phyloP scores from a whole-genome alignment of 2,797 vertebrate genomes.

The Otolemur crassicaudatus region DNA sequence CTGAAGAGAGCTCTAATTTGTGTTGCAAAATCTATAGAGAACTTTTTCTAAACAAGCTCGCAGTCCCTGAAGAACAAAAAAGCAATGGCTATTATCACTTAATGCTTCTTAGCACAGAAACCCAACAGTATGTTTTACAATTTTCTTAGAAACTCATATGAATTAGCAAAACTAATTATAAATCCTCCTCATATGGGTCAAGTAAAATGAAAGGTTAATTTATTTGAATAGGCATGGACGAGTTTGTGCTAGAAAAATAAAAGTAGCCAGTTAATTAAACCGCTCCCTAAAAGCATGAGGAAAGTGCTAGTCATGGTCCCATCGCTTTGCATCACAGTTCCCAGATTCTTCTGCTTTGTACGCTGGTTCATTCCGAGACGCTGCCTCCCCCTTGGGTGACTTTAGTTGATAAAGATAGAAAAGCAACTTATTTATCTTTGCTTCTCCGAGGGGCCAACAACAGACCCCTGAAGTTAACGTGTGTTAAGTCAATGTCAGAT shows the following conservation, averaged over 20 bases:
- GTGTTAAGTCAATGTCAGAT: not conserved
- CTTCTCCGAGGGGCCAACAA: not conserved
- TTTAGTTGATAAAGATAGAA: not conserved
- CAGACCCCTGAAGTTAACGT: not conserved
- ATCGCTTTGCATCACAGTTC: not conserved
- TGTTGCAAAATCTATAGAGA: not conserved
- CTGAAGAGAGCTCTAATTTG: not conserved
- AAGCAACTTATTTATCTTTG: not conserved
- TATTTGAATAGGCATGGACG: not conserved
- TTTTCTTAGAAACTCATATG: not conserved
- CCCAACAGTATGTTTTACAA: not conserved
- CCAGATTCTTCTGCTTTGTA: not conserved
- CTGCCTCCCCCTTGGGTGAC: not conserved
- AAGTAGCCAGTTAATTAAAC: not conserved
- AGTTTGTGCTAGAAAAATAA: constrained; percentile 3
- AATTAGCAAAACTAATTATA: constrained; percentile 17
- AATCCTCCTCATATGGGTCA: not conserved
- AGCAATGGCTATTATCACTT: not conserved
- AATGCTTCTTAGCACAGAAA: not conserved
- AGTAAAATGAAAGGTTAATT: not conserved
- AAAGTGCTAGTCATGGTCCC: not conserved
- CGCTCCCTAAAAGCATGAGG: not conserved
- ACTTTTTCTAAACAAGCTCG: not conserved
- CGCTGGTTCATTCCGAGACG: not conserved
- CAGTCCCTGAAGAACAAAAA: not conserved